Evolutionary conservation across 2,797 vertebrate species (phyloP), one percentile per base, ranked within the genome.

Genomic region (Esox masquinongy): DNA sequence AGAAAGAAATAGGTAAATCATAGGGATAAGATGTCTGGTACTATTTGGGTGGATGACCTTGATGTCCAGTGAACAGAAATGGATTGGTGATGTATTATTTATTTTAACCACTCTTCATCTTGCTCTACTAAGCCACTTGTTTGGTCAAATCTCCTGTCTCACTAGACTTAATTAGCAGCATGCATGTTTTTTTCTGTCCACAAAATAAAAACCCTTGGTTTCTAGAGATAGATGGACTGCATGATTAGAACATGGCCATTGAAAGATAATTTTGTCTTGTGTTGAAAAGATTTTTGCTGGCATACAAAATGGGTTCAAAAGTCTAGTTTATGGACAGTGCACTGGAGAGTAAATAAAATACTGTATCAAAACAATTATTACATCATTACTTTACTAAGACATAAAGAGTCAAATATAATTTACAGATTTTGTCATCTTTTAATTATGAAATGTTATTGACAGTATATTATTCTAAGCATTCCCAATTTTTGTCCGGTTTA

Each of bases 51-150:
- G 16, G 22, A 68, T 73, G 43, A 71, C 43, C 0, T 4, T 47
- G 17, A 9, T 59, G 16, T 68, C 2, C 43, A 61, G 9, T 72
- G 2, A 80, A 64, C 64, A 31, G 1, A 22, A 22, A 47, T 77
- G 50, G 0, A 47, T 78, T 53, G 1, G 43, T 66, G 19, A 75
- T 78, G 31, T 74, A 61, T 53, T 47, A 73, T 49, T 34, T 7
- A 66, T 66, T 15, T 43, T 22, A 56, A 8, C 8, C n/a, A 34
- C 26, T 75, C 66, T 82, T 74, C 72, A 63, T 72, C 34, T 66
- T 72, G 34, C 26, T 72, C 19, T 26, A 8, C 36, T 72, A 19
- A 15, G 5, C 36, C 69, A 19, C 17, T 71, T 53, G 61, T 81
- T 67, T 61, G 47, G 17, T 61, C 56, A 61, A 61, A 34, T n/a